Percentiles rank a stretch among this genome's conserved stretches.
phyloP scores from a whole-genome alignment of 2,888 invertebrate species.

The Xylophagus ater region DNA sequence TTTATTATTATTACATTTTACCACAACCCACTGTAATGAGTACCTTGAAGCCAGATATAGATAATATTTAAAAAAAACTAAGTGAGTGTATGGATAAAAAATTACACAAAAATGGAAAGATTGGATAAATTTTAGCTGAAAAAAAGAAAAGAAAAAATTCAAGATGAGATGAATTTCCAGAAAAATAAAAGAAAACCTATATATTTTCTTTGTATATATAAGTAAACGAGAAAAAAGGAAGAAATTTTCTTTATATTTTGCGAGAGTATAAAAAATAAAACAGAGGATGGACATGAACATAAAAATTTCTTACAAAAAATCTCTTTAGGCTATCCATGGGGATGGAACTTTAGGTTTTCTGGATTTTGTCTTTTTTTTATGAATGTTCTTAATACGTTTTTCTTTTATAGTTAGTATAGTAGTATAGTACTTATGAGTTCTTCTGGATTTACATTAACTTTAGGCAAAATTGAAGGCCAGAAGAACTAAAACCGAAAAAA shows the following conservation, averaged over 20 bases:
- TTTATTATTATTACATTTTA: too few relatives aligned
- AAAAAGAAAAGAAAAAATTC: background rate
- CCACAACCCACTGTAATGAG: slow-evolving; percentile 1
- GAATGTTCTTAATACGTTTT: background rate
- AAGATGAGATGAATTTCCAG: background rate
- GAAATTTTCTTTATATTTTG: too few relatives aligned
- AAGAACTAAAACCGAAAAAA: background rate
- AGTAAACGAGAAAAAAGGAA: too few relatives aligned
- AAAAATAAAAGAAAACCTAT: background rate
- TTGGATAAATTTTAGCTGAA: background rate
- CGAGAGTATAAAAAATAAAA: too few relatives aligned
- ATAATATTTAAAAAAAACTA: background rate
- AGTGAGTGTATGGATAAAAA: slow-evolving; percentile 1
- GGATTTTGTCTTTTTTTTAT: background rate
- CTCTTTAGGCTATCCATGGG: slow-evolving; percentile 19
- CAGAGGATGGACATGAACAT: slow-evolving; percentile 6
- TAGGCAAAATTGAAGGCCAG: background rate
- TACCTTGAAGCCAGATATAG: slow-evolving; percentile 4
- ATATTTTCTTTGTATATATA: background rate
- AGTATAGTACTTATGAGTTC: background rate
- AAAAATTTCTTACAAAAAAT: slow-evolving; percentile 11
- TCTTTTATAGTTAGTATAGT: background rate
- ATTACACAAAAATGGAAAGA: background rate
- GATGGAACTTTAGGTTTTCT: slow-evolving; percentile 7
- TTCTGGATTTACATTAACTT: slow-evolving; percentile 8